Evolutionary conservation across 2,113 vertebrate species (phyloP).

Genomic region (Brachypteracias leptosomus): DNA sequence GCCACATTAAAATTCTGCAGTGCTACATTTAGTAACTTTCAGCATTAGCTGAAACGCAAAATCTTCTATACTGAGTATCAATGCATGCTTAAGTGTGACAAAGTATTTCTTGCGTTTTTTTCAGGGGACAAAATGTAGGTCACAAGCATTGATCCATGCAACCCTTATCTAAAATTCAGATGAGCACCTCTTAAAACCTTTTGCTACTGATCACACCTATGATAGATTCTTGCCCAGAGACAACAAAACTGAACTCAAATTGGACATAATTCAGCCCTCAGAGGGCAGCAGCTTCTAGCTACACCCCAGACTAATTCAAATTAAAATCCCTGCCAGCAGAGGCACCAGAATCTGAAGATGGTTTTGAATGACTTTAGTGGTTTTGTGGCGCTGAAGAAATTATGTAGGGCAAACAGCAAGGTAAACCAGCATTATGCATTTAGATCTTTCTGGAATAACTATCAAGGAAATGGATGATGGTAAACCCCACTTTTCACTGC

Average conservation of each 20-base stretch:
- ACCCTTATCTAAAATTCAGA: neutral
- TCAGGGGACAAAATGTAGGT: conserved; percentile 1
- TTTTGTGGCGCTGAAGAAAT: too few relatives aligned
- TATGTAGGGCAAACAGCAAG: neutral
- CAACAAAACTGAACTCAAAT: neutral
- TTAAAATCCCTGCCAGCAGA: neutral
- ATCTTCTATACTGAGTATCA: neutral
- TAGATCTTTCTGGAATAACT: neutral
- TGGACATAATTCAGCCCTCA: neutral
- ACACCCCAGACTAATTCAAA: neutral
- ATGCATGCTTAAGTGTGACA: neutral
- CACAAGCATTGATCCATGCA: neutral
- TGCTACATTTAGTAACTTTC: neutral
- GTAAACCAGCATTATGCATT: neutral
- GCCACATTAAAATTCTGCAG: neutral
- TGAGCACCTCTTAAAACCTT: neutral
- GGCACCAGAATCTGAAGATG: neutral
- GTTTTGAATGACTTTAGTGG: neutral
- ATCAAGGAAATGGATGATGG: neutral
- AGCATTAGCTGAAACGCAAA: neutral
- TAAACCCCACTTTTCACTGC: neutral
- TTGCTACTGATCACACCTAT: neutral
- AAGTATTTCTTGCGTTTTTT: neutral
- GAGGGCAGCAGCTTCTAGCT: conserved; percentile 31
- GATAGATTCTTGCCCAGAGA: neutral